These are phyloP conservation scores for Scylla paramamosain DNA, from an alignment of 1,140 invertebrate genomes.

Conservation along the genomic window DNA sequence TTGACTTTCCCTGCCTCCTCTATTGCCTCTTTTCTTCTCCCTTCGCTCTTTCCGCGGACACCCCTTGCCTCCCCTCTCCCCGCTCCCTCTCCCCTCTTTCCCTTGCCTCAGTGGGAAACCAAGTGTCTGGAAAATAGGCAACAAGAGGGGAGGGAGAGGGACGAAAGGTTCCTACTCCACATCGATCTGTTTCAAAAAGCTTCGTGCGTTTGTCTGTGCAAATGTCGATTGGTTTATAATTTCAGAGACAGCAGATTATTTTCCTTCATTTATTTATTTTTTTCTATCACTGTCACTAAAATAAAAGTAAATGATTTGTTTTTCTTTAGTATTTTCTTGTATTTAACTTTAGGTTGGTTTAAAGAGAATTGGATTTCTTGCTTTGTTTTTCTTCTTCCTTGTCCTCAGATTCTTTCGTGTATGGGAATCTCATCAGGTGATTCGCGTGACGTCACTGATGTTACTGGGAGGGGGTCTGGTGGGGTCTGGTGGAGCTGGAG, in stretches of 20 bases:
- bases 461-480: background rate
- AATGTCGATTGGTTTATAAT: background rate
- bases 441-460: background rate
- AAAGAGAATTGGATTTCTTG: background rate
- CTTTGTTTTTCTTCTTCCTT: background rate
- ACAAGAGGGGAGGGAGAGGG: constrained; percentile 31
- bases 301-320: background rate
- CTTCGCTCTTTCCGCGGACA: background rate
- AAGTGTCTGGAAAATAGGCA: constrained; percentile 37
- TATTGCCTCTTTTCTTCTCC: background rate
- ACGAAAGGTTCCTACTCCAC: background rate
- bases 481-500: background rate
- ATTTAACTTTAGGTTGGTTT: background rate
- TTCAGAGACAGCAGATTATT: background rate
- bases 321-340: background rate
- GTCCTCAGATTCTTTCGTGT: background rate
- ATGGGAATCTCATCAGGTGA: constrained; percentile 8
- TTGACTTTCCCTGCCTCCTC: constrained; percentile 24
- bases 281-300: background rate
- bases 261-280: background rate
- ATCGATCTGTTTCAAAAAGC: background rate
- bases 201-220: background rate
- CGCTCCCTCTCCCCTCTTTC: constrained; percentile 5
- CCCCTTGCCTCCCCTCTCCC: background rate
- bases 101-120: constrained; percentile 10